phyloP scores from a whole-genome alignment of 2,113 vertebrate species.

The Entosphenus tridentatus region DNA sequence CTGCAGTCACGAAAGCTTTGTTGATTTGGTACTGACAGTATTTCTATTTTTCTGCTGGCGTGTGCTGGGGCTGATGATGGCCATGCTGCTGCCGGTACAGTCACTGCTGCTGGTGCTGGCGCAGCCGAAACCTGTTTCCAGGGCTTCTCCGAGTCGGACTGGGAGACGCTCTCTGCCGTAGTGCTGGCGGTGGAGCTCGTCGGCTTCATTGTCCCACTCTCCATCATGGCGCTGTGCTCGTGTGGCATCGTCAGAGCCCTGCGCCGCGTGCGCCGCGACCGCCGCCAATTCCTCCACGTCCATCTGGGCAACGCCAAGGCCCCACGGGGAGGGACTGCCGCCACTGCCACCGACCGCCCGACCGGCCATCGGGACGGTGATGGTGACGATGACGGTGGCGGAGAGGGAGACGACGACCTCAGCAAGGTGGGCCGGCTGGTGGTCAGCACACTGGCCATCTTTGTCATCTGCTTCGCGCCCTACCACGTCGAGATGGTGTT shows the following conservation, averaged over 20 bases:
- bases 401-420: too few relatives aligned
- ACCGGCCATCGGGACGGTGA: too few relatives aligned
- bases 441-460: conserved; percentile 31
- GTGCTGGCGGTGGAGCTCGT: conserved; percentile 27
- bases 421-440: conserved; percentile 18
- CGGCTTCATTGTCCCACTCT: conserved; percentile 33
- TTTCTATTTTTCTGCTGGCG: too few relatives aligned
- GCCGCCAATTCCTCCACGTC: too few relatives aligned
- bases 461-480: conserved; percentile 36
- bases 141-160: conserved; percentile 23
- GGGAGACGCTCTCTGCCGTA: conserved; percentile 25
- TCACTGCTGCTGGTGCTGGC: too few relatives aligned
- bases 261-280: conserved; percentile 9
- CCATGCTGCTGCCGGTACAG: too few relatives aligned
- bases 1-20: too few relatives aligned
- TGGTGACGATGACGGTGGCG: too few relatives aligned
- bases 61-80: too few relatives aligned
- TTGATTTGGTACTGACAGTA: too few relatives aligned
- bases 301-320: conserved; percentile 13
- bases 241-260: conserved; percentile 24
- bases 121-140: conserved; percentile 23
- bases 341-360: conserved; percentile 12
- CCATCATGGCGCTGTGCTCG: conserved; percentile 22
- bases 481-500: conserved; percentile 28
- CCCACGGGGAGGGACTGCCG: conserved; percentile 20